Base-by-base conservation (phyloP, 2,113 vertebrate genomes). In the Pteruthius melanotis region DNA sequence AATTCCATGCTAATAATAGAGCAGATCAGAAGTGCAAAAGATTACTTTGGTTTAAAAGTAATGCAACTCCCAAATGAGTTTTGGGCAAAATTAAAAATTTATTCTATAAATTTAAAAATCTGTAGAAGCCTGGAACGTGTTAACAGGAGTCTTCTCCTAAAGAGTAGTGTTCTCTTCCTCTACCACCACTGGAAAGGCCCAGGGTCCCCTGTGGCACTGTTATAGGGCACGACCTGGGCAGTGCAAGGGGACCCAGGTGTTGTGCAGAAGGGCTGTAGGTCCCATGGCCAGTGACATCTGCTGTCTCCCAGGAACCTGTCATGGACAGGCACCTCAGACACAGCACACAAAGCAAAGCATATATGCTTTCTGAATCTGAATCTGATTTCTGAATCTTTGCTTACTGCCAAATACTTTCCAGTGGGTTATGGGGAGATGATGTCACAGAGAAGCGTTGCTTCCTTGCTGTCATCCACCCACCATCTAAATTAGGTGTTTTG, bases 401-500 rank as follows among this genome's bases (percentile, higher is more conserved):
- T 83, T 27, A 12, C 13, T 59, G 82, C 59, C 75, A 88, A 86
- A 8, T 70, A 83, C 52, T 93, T 93, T 66, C 63, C 42, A 50
- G 45, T 39, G 45, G 13, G 37, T 35, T 64, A 35, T 15, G 31
- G 31, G 18, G 31, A 56, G 28, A 78, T 13, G 22, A 30, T 0
- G 0, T 56, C 60, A 33, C 61, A 81, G 52, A 68, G 35, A 63
- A 59, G 14, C 63, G 37, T 35, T 91, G 45, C 52, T 85, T 64
- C 40, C 50, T 70, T 90, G 18, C 47, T 91, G 45, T 74, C 87
- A 85, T 72, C 40, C 23, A 83, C 49, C 21, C 35, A 24, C 70
- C 54, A 52, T 15, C 68, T 83, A 63, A 85, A 91, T 85, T 53
- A 96, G 57, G 89, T 96, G 89, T 8, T 95, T 89, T 87, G 35